Evolutionary conservation across 2,113 vertebrate species (phyloP).

Genomic region (Cygnus atratus): DNA sequence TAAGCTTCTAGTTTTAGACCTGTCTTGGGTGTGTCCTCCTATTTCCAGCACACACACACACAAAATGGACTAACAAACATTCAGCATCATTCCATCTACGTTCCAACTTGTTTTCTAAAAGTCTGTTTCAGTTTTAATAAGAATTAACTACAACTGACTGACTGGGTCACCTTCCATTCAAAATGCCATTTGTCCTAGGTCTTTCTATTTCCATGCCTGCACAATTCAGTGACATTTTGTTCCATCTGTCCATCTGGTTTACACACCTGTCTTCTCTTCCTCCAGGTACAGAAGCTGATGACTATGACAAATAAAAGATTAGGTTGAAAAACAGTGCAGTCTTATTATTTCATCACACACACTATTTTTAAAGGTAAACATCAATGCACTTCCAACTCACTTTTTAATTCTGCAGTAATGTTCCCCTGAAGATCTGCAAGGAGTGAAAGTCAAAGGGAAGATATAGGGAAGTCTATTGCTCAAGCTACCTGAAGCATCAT

Average conservation of each 20-base stretch:
- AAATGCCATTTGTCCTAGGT: background rate
- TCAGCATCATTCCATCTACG: background rate
- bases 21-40: background rate
- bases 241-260: conserved; percentile 64
- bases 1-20: background rate
- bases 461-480: background rate
- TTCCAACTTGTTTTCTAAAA: background rate
- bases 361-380: conserved; percentile 17
- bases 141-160: background rate
- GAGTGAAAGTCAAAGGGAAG: conserved; percentile 39
- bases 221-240: conserved; percentile 36
- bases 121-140: background rate
- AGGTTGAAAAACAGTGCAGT: background rate
- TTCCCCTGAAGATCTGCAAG: conserved; percentile 20
- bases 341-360: background rate
- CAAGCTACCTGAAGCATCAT: background rate
- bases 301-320: conserved; percentile 30
- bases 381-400: background rate
- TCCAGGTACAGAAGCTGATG: conserved; percentile 37
- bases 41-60: background rate
- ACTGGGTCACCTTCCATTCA: conserved; percentile 24
- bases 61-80: background rate
- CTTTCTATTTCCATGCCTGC: conserved; percentile 3
- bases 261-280: conserved; percentile 43
- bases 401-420: conserved; percentile 13